These are phyloP conservation scores for Drosophila tristis DNA, from an alignment of 1,140 invertebrate species.

Conservation along the genomic window DNA sequence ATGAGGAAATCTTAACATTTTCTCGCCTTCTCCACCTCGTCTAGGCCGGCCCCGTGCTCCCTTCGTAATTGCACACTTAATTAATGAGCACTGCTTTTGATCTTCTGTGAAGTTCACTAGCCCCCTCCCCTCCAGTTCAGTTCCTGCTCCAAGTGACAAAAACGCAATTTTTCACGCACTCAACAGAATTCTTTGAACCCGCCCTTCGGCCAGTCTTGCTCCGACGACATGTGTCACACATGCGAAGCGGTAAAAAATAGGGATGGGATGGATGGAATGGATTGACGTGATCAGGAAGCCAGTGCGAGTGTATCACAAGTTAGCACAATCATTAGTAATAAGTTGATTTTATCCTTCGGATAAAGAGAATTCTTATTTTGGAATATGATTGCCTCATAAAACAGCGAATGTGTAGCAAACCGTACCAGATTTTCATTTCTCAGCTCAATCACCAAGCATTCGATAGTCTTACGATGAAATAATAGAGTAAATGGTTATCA, in stretches of 20 bases:
- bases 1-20: slow-evolving; percentile 37
- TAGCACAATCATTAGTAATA: background rate
- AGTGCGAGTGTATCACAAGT: background rate
- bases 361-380: too few relatives aligned
- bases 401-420: too few relatives aligned
- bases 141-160: slow-evolving; percentile 62
- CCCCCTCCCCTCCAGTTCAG: slow-evolving; percentile 16
- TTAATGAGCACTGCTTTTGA: slow-evolving; percentile 79
- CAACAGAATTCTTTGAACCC: slow-evolving; percentile 74
- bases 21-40: background rate
- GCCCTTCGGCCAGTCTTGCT: slow-evolving; percentile 27
- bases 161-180: slow-evolving; percentile 77
- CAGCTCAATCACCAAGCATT: too few relatives aligned
- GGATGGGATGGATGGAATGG: slow-evolving; percentile 9
- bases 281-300: background rate
- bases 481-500: too few relatives aligned
- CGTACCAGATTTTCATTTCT: too few relatives aligned
- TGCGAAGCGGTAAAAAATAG: slow-evolving; percentile 23
- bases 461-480: too few relatives aligned
- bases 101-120: slow-evolving; percentile 73
- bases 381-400: too few relatives aligned
- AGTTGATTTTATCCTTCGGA: too few relatives aligned
- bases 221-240: slow-evolving; percentile 69
- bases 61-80: slow-evolving; percentile 77
- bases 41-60: slow-evolving; percentile 12